These are phyloP conservation scores for Falco rusticolus DNA, from an alignment of 2,797 vertebrate genomes.

Conservation along the genomic window DNA sequence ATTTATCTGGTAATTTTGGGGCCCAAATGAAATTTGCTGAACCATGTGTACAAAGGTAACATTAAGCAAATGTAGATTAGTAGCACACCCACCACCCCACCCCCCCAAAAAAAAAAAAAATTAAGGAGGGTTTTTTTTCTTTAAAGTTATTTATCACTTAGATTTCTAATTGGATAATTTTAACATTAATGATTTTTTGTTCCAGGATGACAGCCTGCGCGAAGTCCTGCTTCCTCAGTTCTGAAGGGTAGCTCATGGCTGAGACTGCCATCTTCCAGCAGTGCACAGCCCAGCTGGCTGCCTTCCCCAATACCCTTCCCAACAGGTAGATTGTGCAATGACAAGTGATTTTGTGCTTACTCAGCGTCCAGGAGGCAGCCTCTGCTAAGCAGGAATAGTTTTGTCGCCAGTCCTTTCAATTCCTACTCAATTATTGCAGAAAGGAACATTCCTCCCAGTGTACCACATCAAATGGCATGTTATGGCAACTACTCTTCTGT, in stretches of 20 bases:
- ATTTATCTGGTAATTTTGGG: not conserved
- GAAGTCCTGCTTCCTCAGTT: not conserved
- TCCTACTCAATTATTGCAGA: not conserved
- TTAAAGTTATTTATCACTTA: not conserved
- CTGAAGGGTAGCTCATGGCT: not conserved
- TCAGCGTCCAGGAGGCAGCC: not conserved
- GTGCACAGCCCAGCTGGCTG: not conserved
- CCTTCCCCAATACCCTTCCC: not conserved
- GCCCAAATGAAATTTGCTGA: not conserved
- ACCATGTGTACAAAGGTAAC: not conserved
- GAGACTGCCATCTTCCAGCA: not conserved
- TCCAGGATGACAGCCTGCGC: not conserved
- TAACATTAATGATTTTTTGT: not conserved
- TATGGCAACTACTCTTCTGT: not conserved
- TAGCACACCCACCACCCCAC: not conserved
- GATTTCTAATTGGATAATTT: not conserved
- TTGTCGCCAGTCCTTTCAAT: not conserved
- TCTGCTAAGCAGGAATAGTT: not conserved
- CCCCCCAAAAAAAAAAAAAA: too few species aligned
- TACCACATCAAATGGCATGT: not conserved
- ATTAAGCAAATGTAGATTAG: not conserved
- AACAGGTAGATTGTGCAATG: not conserved
- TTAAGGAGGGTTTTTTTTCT: not conserved
- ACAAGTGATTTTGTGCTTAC: not conserved
- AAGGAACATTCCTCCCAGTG: not conserved